phyloP scores from a whole-genome alignment of 1,140 invertebrate genomes.

The Scaptomyza montana region DNA sequence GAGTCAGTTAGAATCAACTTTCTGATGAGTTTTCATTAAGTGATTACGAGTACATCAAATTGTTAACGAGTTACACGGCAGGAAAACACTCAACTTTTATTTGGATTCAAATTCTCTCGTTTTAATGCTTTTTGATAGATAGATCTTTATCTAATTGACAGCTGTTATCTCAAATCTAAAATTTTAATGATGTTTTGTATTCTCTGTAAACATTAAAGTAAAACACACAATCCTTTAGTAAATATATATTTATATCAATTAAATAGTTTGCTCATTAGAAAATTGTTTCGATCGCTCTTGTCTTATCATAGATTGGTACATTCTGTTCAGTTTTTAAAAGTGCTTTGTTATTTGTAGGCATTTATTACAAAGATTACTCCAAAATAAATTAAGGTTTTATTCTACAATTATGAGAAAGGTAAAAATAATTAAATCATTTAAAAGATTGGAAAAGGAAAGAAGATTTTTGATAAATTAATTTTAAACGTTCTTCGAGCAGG shows the following conservation, averaged over 20 bases:
- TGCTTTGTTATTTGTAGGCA: background rate
- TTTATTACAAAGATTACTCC: too few relatives aligned
- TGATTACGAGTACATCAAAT: slow-evolving; percentile 32
- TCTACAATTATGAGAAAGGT: too few relatives aligned
- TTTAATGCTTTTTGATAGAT: slow-evolving; percentile 23
- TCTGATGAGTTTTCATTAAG: slow-evolving; percentile 37
- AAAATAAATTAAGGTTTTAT: too few relatives aligned
- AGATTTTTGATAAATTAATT: too few relatives aligned
- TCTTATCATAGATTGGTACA: slow-evolving; percentile 6
- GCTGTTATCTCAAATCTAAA: slow-evolving; percentile 34
- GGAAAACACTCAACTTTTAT: background rate
- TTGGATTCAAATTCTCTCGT: slow-evolving; percentile 8
- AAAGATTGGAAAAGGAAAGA: too few relatives aligned
- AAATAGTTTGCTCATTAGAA: slow-evolving; percentile 46
- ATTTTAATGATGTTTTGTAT: slow-evolving; percentile 24
- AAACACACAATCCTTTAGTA: slow-evolving; percentile 32
- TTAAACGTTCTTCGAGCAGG: too few relatives aligned
- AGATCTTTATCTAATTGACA: slow-evolving; percentile 41
- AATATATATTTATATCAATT: slow-evolving; percentile 51
- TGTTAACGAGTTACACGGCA: slow-evolving; percentile 31
- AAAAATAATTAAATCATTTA: too few relatives aligned
- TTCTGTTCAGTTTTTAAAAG: slow-evolving; percentile 7
- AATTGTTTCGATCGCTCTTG: background rate
- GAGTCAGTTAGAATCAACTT: slow-evolving; percentile 29
- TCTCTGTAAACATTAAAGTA: slow-evolving; percentile 19